Conservation (phyloP, 2,888 invertebrate genomes). For the Dendrolimus houi region DNA sequence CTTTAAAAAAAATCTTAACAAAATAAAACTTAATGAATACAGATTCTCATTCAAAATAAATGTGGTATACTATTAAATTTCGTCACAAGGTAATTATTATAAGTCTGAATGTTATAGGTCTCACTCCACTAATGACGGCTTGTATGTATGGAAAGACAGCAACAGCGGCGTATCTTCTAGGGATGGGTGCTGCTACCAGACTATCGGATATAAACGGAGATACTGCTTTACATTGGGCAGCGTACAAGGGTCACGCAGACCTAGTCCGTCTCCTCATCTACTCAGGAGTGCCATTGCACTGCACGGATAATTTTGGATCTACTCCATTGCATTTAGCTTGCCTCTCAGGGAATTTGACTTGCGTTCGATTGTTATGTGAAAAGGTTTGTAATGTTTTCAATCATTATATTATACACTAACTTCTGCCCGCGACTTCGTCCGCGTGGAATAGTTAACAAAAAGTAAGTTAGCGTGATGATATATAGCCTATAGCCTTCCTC, state of each 20-base stretch:
- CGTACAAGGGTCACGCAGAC: conserved; percentile 94
- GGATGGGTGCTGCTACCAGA: conserved; percentile 91
- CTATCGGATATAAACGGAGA: conserved; percentile 95
- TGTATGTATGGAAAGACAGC: conserved; percentile 96
- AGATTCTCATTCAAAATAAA: too few relatives aligned
- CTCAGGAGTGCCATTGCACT: conserved; percentile 92
- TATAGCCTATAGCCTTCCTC: too few relatives aligned
- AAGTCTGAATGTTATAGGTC: conserved; percentile 40
- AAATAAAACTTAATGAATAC: too few relatives aligned
- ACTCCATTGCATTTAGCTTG: conserved; percentile 94
- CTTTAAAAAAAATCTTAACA: too few relatives aligned
- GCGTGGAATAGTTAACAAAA: too few relatives aligned
- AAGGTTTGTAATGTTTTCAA: conserved; percentile 71
- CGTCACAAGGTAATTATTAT: background rate
- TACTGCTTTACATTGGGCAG: conserved; percentile 95
- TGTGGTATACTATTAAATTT: background rate
- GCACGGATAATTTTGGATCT: conserved; percentile 94
- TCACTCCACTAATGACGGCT: conserved; percentile 93
- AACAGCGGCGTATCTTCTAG: conserved; percentile 91
- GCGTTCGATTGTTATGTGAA: conserved; percentile 91
- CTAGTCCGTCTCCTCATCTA: conserved; percentile 91
- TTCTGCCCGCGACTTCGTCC: too few relatives aligned
- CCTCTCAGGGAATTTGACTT: conserved; percentile 90
- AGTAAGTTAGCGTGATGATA: too few relatives aligned
- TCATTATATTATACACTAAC: too few relatives aligned